Base-by-base conservation (phyloP, 2,113 vertebrate genomes). In the Labeo catla region DNA sequence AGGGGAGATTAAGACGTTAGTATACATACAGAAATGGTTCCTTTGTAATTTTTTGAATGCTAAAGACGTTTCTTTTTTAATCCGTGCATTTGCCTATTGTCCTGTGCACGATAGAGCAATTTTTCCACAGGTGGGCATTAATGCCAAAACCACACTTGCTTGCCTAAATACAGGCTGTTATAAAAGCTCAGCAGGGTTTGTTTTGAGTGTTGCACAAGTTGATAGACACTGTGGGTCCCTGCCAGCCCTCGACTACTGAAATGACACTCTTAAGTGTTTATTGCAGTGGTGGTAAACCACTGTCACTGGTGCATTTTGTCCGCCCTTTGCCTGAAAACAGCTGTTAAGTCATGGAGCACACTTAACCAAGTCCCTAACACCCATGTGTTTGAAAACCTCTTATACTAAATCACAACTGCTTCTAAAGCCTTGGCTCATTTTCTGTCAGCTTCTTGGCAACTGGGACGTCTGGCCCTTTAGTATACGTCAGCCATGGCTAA, bases 71-170 rank as follows among this genome's bases (percentile, higher is more conserved):
- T 49, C n/a, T 61, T 61, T 39, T 12, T 1, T 49, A 81, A 61
- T 49, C 78, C 16, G 50, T 39, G 28, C 47, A 36, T 47, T 63
- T 80, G 7, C 16, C 54, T 6, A 23, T 65, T 81, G 50, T n/a
- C 66, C 43, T 21, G 61, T 79, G 43, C 7, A 5, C 12, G 47
- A 78, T 57, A 79, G 66, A 13, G 52, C 2, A 16, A 5, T 63
- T 2, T 70, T 83, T 87, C 87, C 87, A 84, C 89, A 80, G 57
- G 81, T 88, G 83, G 84, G 65, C 43, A 8, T 84, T 92, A 88
- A 94, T 91, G 92, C 88, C 86, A 86, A 89, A 92, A 93, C 90
- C 92, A 93, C 88, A 78, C 90, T 91, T 81, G 76, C 83, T 86
- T 91, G 87, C 80, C 86, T 88, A 88, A 88, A 89, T 54, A 89